These are phyloP conservation scores for Gopherus evgoodei DNA, from an alignment of 2,113 vertebrate genomes.

Conservation along the genomic window DNA sequence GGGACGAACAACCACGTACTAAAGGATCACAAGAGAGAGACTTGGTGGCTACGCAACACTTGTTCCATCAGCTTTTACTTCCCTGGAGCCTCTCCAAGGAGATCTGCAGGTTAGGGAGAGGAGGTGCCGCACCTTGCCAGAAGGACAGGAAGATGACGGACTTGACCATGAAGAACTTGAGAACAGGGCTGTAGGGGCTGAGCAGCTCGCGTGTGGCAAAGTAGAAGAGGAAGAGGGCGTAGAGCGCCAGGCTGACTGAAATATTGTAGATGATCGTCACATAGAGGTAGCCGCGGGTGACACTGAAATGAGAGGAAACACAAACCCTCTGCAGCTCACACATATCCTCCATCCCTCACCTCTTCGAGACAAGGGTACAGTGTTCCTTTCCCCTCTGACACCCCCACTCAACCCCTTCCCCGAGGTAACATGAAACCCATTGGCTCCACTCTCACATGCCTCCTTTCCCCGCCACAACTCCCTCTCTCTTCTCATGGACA, in stretches of 20 bases:
- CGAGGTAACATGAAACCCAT: background rate
- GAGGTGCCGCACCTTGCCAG: slow-evolving; percentile 89
- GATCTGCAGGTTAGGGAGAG: background rate
- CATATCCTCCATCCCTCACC: background rate
- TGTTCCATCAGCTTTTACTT: background rate
- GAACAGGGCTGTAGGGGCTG: slow-evolving; percentile 93
- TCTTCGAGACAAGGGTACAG: background rate
- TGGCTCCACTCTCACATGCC: background rate
- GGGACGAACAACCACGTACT: background rate
- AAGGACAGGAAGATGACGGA: slow-evolving; percentile 98
- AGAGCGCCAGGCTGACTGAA: slow-evolving; percentile 94
- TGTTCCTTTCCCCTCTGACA: background rate
- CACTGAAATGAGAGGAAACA: slow-evolving; percentile 74
- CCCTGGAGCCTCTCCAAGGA: background rate
- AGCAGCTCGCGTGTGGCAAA: slow-evolving; percentile 93
- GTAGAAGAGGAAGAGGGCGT: slow-evolving; percentile 97
- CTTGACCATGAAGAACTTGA: slow-evolving; percentile 99
- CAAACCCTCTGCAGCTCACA: background rate
- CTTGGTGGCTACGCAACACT: background rate
- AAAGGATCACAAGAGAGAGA: background rate
- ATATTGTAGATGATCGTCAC: slow-evolving; percentile 97
- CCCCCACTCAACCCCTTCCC: background rate
- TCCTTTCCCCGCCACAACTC: background rate
- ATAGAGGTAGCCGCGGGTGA: slow-evolving; percentile 94
- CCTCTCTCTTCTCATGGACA: background rate